Percentiles rank a stretch among this genome's conserved stretches.
Evolutionary conservation across 2,888 invertebrate genomes (phyloP).

Genomic region (Branchinecta sandiegonensis): DNA sequence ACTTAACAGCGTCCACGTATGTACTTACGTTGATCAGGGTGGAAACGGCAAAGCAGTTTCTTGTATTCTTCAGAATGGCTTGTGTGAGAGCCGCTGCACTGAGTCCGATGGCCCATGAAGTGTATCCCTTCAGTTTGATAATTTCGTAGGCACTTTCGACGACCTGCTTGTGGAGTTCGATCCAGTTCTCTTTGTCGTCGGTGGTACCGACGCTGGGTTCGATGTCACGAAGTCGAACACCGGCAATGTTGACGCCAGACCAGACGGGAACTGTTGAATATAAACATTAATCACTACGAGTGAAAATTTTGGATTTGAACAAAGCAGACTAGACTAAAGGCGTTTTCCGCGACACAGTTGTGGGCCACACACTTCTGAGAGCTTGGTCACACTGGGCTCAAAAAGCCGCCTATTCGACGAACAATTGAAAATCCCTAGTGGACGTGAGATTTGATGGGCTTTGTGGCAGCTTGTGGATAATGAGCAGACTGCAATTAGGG

Average conservation of each 20-base stretch:
- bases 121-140: constrained; percentile 74
- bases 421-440: no score
- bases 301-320: constrained; percentile 12
- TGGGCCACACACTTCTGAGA: no score
- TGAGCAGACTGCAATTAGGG: no score
- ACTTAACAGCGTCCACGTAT: no score
- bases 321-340: constrained; percentile 11
- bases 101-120: constrained; percentile 77
- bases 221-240: constrained; percentile 62
- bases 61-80: constrained; percentile 54
- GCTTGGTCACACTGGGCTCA: no score
- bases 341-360: no score
- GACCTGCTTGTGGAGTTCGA: constrained; percentile 61
- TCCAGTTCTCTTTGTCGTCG: constrained; percentile 62
- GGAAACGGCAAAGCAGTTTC: constrained; percentile 61
- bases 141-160: constrained; percentile 72
- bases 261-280: constrained; percentile 59
- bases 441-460: no score
- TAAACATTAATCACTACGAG: constrained; percentile 27
- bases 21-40: constrained; percentile 53
- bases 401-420: no score
- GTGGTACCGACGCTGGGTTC: constrained; percentile 56
- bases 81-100: constrained; percentile 56
- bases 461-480: no score
- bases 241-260: constrained; percentile 85